Base-by-base conservation (phyloP, 2,888 invertebrate genomes). In the Microctonus aethiopoides region DNA sequence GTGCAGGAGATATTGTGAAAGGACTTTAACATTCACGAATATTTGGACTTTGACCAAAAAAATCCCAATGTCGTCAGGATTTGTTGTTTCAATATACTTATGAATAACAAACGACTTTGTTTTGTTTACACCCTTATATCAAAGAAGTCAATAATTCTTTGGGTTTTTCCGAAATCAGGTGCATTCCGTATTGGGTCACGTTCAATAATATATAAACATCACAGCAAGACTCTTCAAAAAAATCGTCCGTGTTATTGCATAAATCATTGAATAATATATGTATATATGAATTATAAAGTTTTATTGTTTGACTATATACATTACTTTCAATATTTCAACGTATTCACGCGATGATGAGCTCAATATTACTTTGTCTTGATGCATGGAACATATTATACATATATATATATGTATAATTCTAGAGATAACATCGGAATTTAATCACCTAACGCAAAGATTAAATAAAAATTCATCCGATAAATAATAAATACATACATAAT, bases 31-130 rank as follows among this genome's bases (percentile, higher is more conserved):
- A 10, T 52, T 22, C 7, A 52, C 51, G 24, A 52, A 52, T 20
- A 26, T 56, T 29, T 26, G 3, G 6, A 24, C 2, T 13, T 54
- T 13, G 29, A 29, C 29, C 56, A 2, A 9, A 13, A 11, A 13
- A n/a, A 26, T 5, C 56, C 29, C 29, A n/a, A 29, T 56, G 39
- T n/a, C n/a, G n/a, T 72, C 69, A 51, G 73, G 78, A 78, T 78
- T 80, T 81, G 81, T 81, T 81, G 75, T 81, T 81, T 77, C 76
- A 80, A 74, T 70, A 74, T 70, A 74, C 70, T 72, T 70, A 77
- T 72, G 75, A 75, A 80, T 76, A 79, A 80, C 80, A 80, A 79
- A 79, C 79, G 66, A 54, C 52, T 41, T 66, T 26, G 52, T 69
- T 73, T 57, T 24, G 22, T 13, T 32, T 67, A 60, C 65, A 34